phyloP scores from a whole-genome alignment of 2,797 vertebrate genomes.

The Catostomus latipinnis region DNA sequence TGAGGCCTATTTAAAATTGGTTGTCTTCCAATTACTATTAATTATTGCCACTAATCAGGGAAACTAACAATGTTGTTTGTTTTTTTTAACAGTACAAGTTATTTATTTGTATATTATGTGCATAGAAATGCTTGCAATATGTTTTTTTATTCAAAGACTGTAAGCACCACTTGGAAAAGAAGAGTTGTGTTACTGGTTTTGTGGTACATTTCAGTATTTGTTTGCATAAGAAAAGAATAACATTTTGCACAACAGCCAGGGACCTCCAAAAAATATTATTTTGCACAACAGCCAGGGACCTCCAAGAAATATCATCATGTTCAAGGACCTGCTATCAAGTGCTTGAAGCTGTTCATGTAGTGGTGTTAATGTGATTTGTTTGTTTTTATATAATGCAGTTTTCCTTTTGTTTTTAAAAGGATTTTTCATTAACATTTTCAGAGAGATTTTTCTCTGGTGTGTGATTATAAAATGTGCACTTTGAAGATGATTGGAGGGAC shows the following conservation, averaged over 20 bases:
- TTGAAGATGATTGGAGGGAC: conserved; percentile 35
- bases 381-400: conserved; percentile 49
- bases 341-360: conserved; percentile 54
- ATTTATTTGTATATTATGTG: conserved; percentile 40
- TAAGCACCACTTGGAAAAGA: not conserved
- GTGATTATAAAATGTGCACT: conserved; percentile 55
- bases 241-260: not conserved
- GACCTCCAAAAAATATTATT: not conserved
- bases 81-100: conserved; percentile 11
- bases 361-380: conserved; percentile 34
- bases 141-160: not conserved
- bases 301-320: not conserved
- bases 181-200: not conserved
- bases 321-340: conserved; percentile 39
- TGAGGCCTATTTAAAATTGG: conserved; percentile 32
- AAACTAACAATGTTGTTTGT: not conserved
- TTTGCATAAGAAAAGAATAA: not conserved
- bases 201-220: not conserved
- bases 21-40: conserved; percentile 56
- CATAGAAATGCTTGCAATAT: not conserved
- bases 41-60: conserved; percentile 45
- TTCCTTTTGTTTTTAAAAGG: conserved; percentile 45
- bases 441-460: conserved; percentile 39
- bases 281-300: not conserved
- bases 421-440: conserved; percentile 54